phyloP scores from a whole-genome alignment of 2,888 invertebrate species.

The Odontothrips loti region DNA sequence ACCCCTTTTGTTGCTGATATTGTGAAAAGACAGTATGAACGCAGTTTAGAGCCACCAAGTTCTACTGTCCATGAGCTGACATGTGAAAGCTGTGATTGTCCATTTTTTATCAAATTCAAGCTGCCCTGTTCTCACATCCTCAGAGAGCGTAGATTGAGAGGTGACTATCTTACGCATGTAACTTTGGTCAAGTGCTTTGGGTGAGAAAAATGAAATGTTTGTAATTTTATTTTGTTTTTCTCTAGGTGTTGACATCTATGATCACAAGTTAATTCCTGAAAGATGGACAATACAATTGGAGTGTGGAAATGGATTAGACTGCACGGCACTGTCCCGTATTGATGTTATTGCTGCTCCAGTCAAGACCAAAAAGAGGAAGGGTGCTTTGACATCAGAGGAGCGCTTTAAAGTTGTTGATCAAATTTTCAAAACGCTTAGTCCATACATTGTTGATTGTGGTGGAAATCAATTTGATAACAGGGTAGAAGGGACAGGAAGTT shows the following conservation, averaged over 20 bases:
- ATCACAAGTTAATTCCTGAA: background rate
- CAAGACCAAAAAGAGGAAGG: background rate
- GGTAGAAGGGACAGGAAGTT: background rate
- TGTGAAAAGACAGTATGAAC: background rate
- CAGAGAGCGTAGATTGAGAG: background rate
- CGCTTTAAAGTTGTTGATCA: background rate
- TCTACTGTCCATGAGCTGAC: background rate
- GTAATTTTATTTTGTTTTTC: background rate
- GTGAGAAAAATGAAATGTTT: background rate
- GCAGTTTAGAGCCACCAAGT: background rate
- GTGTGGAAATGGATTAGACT: background rate
- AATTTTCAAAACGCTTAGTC: background rate
- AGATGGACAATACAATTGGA: background rate
- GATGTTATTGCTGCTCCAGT: background rate
- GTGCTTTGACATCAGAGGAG: background rate
- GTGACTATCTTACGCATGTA: background rate
- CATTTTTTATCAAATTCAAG: background rate
- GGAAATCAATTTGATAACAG: background rate
- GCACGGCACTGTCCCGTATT: background rate
- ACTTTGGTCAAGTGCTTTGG: no score
- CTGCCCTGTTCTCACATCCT: background rate
- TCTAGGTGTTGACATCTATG: background rate
- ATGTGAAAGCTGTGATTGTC: background rate
- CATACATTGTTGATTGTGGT: background rate
- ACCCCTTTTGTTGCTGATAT: background rate